These are phyloP conservation scores for Anabacerthia variegaticeps DNA, from an alignment of 2,797 vertebrate genomes.

Conservation along the genomic window DNA sequence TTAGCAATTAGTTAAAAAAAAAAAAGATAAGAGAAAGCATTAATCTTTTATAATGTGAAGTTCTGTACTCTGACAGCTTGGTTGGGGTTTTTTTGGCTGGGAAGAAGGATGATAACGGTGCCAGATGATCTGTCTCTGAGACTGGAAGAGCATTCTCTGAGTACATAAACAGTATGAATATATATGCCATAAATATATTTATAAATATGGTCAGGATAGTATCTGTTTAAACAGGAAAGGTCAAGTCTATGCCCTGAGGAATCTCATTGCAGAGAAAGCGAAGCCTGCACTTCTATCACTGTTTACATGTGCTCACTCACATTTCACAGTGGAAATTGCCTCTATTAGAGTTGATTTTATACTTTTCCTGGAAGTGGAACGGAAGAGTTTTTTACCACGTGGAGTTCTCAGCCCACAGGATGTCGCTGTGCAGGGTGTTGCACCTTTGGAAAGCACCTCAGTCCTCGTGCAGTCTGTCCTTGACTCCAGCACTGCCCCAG, in stretches of 20 bases:
- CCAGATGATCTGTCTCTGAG: not conserved
- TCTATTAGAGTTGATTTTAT: not conserved
- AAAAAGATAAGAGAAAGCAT: not conserved
- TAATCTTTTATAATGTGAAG: not conserved
- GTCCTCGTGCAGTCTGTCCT: not conserved
- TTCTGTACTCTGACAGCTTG: not conserved
- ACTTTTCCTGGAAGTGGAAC: not conserved
- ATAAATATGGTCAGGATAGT: not conserved
- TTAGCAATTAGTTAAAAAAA: not conserved
- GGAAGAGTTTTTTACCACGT: not conserved
- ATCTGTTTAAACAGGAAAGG: slow-evolving; percentile 2
- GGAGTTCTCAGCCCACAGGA: not conserved
- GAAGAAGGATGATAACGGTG: not conserved
- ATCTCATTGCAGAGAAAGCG: not conserved
- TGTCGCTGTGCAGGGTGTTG: not conserved
- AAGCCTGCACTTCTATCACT: not conserved
- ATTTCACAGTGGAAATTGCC: not conserved
- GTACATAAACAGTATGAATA: not conserved
- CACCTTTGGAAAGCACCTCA: not conserved
- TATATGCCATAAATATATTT: not conserved
- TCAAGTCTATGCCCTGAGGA: not conserved
- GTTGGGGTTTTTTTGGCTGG: not conserved
- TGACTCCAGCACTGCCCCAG: not conserved
- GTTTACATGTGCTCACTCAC: not conserved
- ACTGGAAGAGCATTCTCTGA: not conserved